Conservation (phyloP, 2,113 vertebrate genomes). For the Elephantulus edwardii region DNA sequence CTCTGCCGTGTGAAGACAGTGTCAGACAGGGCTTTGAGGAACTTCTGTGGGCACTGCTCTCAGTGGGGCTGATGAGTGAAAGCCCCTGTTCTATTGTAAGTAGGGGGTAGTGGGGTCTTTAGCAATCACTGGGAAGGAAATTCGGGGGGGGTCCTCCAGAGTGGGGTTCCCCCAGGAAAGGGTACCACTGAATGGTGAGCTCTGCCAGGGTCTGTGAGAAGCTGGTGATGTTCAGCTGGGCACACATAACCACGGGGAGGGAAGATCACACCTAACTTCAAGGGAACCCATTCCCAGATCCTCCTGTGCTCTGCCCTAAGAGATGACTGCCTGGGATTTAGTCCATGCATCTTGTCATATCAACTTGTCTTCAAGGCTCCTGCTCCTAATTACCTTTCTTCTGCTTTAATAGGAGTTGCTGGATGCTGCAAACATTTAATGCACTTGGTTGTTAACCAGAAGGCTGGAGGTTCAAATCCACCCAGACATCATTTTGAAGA, state of each 20-base stretch:
- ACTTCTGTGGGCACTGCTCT: not conserved
- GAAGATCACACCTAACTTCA: not conserved
- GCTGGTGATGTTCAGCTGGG: not conserved
- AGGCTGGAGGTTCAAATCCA: not conserved
- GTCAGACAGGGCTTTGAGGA: too few species aligned
- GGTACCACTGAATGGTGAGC: not conserved
- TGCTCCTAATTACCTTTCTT: not conserved
- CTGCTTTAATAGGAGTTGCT: not conserved
- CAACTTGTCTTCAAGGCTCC: not conserved
- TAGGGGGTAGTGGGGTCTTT: too few species aligned
- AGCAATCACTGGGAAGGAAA: too few species aligned
- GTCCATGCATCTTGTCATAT: fast-evolving
- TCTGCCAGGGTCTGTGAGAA: not conserved
- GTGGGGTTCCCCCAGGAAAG: not conserved
- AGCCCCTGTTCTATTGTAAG: not conserved
- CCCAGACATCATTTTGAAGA: not conserved
- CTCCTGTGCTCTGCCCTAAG: not conserved
- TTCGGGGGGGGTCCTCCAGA: not conserved
- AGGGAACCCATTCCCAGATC: not conserved
- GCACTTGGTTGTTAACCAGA: not conserved
- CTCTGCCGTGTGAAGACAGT: too few species aligned
- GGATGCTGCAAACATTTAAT: not conserved
- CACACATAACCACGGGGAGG: not conserved
- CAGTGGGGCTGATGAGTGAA: not conserved
- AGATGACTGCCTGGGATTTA: not conserved